Base-by-base conservation (phyloP, 1,140 invertebrate genomes). In the Cepaea nemoralis region DNA sequence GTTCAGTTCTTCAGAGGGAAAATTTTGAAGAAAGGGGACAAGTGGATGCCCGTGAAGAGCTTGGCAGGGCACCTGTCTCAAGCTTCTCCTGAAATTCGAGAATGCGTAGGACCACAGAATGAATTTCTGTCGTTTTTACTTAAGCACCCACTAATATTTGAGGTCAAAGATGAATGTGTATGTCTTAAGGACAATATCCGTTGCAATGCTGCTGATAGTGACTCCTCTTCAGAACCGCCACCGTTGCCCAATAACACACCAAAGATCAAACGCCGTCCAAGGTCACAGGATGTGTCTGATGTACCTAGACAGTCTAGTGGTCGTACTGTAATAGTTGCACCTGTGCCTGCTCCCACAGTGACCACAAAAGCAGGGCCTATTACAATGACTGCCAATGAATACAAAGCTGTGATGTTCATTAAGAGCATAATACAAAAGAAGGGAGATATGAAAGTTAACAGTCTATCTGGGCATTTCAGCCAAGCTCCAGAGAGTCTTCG, bases 11-110 rank as follows among this genome's bases (percentile, higher is more conserved):
- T 92, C 88, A 88, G 90, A 74, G 85, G 85, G 37, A 89, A 88
- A 83, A 86, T 92, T 77, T 66, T 87, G n/a, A 90, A 90, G 80
- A 89, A 90, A 75, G 91, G 90, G 66, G 91, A 92, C 80, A 90
- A 89, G 80, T 92, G 90, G 91, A 85, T 92, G 80, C 90, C 87
- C 12, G 88, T 91, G 66, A 88, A 89, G 35, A 92, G 92, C 80
- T 85, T 92, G 66, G 91, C 92, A 48, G 92, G 92, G 24, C 92
- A 92, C 85, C 86, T 92, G 22, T 92, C 91, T 16, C 92, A 92
- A 82, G 91, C 91, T 12, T 84, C 87, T 33, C 40, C 83, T 10
- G 90, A 92, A 73, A 90, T 92, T n/a, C 81, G 92, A 33, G 90
- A 91, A 63, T 89, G 89, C 87, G 91, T 92, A 45, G 92, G 92